phyloP scores from a whole-genome alignment of 2,113 vertebrate genomes.

The Promerops cafer region DNA sequence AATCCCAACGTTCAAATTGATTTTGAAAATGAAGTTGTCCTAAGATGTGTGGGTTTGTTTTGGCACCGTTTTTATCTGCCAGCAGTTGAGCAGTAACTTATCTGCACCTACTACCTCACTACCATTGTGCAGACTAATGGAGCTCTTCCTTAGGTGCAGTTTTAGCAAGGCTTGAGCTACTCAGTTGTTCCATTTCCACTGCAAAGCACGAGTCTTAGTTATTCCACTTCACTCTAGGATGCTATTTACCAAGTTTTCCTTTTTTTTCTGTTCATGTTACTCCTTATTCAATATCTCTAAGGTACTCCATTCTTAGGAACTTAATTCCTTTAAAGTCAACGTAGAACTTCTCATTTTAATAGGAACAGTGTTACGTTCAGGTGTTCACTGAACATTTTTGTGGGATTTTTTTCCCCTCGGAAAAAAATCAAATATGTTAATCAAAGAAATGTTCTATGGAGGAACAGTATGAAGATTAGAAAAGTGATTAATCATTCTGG shows the following conservation, averaged over 20 bases:
- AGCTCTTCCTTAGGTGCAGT: not conserved
- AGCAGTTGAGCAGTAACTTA: not conserved
- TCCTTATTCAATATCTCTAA: not conserved
- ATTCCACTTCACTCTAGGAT: not conserved
- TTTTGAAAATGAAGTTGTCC: not conserved
- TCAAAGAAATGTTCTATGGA: not conserved
- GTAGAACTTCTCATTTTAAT: not conserved
- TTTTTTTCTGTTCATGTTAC: not conserved
- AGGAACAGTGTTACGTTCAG: not conserved
- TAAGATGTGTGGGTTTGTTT: not conserved
- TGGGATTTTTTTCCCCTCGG: rapidly evolving
- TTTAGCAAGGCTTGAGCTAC: not conserved
- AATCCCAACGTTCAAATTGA: not conserved
- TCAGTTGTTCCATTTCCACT: not conserved
- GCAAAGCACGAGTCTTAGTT: not conserved
- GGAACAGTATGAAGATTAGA: not conserved
- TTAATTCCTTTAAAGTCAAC: not conserved
- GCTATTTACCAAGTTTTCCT: not conserved
- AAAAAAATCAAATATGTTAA: not conserved
- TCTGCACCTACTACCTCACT: not conserved
- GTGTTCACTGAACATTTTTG: not conserved
- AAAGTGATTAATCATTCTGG: not conserved
- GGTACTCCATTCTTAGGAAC: not conserved
- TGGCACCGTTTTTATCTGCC: not conserved
- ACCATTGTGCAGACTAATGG: not conserved